These are phyloP conservation scores for Candidula unifasciata DNA, from an alignment of 2,888 invertebrate genomes.

Conservation along the genomic window DNA sequence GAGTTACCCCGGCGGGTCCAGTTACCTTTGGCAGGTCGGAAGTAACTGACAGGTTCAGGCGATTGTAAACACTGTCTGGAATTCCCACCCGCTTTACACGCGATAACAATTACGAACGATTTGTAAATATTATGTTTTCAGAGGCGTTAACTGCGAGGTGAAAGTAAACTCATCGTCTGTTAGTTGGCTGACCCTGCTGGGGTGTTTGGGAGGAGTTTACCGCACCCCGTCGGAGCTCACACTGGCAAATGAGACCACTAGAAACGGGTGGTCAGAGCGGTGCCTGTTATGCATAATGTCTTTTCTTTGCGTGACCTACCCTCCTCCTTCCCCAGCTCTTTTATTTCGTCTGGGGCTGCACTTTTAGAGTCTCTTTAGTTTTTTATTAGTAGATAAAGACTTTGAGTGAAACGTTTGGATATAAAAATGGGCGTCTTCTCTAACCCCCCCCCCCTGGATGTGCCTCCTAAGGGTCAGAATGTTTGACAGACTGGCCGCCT, in stretches of 20 bases:
- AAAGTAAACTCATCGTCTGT: not conserved
- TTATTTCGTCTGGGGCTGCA: too few species aligned
- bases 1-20: not conserved
- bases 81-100: not conserved
- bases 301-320: too few species aligned
- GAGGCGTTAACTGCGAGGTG: not conserved
- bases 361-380: too few species aligned
- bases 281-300: too few species aligned
- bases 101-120: constrained; percentile 34
- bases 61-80: constrained; percentile 18
- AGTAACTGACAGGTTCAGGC: not conserved
- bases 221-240: not conserved
- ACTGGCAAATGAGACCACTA: not conserved
- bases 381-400: too few species aligned
- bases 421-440: too few species aligned
- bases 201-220: not conserved
- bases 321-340: too few species aligned
- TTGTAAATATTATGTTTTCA: constrained; percentile 35
- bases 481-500: too few species aligned
- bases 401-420: too few species aligned
- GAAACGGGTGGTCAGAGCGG: too few species aligned
- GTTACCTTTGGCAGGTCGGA: not conserved
- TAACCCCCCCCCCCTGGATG: too few species aligned
- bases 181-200: not conserved
- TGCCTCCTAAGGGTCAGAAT: too few species aligned